Percentiles rank a stretch among this genome's conserved stretches.
These are phyloP conservation scores for Oxygymnocypris stewartii DNA, from an alignment of 2,113 vertebrate species.

Conservation along the genomic window DNA sequence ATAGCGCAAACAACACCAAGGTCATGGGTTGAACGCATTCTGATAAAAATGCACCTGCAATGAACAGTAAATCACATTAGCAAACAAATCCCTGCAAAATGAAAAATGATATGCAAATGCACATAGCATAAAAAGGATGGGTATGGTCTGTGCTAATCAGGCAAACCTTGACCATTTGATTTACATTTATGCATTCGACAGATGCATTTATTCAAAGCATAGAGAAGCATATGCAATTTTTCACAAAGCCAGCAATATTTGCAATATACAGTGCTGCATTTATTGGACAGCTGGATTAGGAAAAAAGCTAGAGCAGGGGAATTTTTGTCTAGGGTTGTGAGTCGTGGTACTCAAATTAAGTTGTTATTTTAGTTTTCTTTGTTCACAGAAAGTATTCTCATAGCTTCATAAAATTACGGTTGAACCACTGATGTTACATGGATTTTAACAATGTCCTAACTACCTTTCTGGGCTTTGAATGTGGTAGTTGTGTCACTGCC, in stretches of 20 bases:
- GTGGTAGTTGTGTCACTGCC: too few species aligned
- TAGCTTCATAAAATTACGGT: too few species aligned
- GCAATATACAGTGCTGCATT: neutral
- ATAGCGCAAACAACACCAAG: too few species aligned
- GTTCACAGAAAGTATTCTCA: too few species aligned
- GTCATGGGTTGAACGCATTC: conserved; percentile 8
- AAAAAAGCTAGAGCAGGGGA: neutral
- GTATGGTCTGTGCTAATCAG: neutral
- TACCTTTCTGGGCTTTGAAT: too few species aligned
- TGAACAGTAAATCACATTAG: neutral
- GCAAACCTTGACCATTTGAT: neutral
- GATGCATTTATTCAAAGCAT: neutral
- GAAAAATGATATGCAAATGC: neutral
- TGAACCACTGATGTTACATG: too few species aligned
- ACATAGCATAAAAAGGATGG: neutral
- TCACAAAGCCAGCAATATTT: neutral
- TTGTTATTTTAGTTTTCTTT: too few species aligned
- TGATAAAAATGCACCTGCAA: neutral
- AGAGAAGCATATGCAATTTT: neutral
- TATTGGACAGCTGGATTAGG: neutral
- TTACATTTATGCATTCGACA: neutral
- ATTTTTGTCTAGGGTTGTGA: too few species aligned
- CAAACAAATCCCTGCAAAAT: neutral
- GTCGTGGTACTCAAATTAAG: too few species aligned
- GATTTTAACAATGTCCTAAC: too few species aligned